Evolutionary conservation across 2,113 vertebrate species (phyloP), one percentile per base, ranked within the genome.

Genomic region (Rhinolophus ferrumequinum): DNA sequence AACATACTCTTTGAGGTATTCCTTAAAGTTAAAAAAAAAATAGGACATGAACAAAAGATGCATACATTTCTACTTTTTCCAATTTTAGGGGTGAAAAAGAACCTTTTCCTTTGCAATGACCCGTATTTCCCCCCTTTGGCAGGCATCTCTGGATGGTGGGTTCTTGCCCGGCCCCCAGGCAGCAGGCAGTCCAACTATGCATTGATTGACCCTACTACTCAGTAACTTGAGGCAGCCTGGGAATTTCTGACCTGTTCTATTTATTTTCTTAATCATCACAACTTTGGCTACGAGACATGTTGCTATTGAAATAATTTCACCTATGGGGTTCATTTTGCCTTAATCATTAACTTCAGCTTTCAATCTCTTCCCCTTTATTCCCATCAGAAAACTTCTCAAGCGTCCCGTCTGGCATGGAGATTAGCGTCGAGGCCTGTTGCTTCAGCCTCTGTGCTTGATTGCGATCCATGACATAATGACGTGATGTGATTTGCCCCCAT

Each of bases 261-360:
- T 97, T 81, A 26, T 92, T 96, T 95, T 94, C 86, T 93, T 96
- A 90, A 82, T 96, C 95, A 88, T 91, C 84, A 77, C 85, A 95
- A 96, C 60, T 94, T 77, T 79, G 77, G 41, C 77, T 91, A 33
- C n/a, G 69, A 94, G 82, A 93, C 94, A 93, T 64, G 93, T 82
- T 89, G 67, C 81, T 93, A 85, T 24, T 95, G 86, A 83, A 97
- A 80, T 95, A 73, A 95, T 91, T 94, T 96, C 38, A 96, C 94
- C 95, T 88, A 1, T 81, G 83, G 73, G 87, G 92, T 92, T 94
- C 80, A 84, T 95, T 97, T 95, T 41, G n/a, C 90, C 95, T 97
- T 95, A 88, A 93, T 94, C 95, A 89, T 93, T 96, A 88, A 90
- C 81, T 92, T 86, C 8, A 87, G 85, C 92, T 92, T 97, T 97